Percentiles rank a stretch among this genome's conserved stretches.
Evolutionary conservation across 2,113 vertebrate genomes (phyloP).

Genomic region (Tyrannus savana): DNA sequence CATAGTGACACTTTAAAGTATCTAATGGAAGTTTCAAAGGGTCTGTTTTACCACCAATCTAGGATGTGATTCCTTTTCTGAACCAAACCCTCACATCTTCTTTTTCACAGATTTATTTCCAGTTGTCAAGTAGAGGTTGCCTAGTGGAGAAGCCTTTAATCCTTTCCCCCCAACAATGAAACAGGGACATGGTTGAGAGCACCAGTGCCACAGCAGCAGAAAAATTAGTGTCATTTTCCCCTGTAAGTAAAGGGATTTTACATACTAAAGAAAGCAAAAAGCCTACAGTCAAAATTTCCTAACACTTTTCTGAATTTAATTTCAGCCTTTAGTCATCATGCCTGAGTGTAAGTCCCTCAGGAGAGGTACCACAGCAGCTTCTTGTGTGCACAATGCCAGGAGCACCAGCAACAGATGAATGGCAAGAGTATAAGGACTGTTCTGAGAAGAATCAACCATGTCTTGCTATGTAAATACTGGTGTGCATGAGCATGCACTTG

Average conservation of each 20-base stretch:
- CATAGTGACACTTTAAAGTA: background rate
- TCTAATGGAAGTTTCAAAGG: constrained; percentile 32
- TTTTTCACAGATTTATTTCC: background rate
- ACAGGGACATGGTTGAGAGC: background rate
- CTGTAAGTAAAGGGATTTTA: background rate
- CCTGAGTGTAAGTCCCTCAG: background rate
- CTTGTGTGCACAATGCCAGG: background rate
- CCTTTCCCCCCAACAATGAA: background rate
- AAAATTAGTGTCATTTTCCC: background rate
- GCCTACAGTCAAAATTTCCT: background rate
- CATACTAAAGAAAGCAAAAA: background rate
- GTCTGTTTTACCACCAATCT: background rate
- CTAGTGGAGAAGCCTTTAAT: background rate
- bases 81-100: background rate
- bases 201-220: background rate
- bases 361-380: background rate
- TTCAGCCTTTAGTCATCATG: background rate
- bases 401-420: background rate
- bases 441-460: background rate
- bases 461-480: background rate
- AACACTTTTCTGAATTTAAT: background rate
- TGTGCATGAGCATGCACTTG: background rate
- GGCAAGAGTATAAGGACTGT: background rate
- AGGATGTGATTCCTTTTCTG: constrained; percentile 8
- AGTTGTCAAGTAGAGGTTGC: background rate